A percentile compares a stretch with the other conserved stretches of the same genome.
These are phyloP conservation scores for Idaea aversata DNA, from an alignment of 2,888 invertebrate genomes.

Conservation along the genomic window DNA sequence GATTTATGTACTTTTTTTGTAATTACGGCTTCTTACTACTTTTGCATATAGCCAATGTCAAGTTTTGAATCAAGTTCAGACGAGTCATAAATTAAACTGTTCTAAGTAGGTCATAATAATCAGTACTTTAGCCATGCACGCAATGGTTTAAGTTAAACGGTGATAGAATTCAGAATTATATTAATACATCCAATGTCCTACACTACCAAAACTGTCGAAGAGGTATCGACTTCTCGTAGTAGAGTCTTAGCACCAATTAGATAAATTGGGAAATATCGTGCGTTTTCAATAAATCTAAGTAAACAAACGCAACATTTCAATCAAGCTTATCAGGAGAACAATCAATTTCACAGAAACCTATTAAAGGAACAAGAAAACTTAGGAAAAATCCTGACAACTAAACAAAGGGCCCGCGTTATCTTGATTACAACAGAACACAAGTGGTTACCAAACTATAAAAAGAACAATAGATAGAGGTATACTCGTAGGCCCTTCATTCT, in stretches of 20 bases:
- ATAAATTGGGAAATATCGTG: background rate
- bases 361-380: background rate
- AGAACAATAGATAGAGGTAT: constrained; percentile 59
- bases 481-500: constrained; percentile 67
- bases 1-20: too few relatives aligned
- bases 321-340: background rate
- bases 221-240: background rate
- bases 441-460: constrained; percentile 70
- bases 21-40: too few relatives aligned
- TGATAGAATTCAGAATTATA: too few relatives aligned
- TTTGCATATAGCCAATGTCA: too few relatives aligned
- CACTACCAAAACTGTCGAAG: background rate
- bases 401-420: constrained; percentile 51
- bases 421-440: constrained; percentile 69
- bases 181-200: background rate
- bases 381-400: constrained; percentile 36
- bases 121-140: too few relatives aligned
- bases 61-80: too few relatives aligned
- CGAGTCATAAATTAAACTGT: too few relatives aligned
- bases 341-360: constrained; percentile 1
- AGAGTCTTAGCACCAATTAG: background rate
- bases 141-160: too few relatives aligned
- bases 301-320: background rate
- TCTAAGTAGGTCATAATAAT: too few relatives aligned
- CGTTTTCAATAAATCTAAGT: background rate